phyloP scores from a whole-genome alignment of 2,797 vertebrate species.

The Strix occidentalis region DNA sequence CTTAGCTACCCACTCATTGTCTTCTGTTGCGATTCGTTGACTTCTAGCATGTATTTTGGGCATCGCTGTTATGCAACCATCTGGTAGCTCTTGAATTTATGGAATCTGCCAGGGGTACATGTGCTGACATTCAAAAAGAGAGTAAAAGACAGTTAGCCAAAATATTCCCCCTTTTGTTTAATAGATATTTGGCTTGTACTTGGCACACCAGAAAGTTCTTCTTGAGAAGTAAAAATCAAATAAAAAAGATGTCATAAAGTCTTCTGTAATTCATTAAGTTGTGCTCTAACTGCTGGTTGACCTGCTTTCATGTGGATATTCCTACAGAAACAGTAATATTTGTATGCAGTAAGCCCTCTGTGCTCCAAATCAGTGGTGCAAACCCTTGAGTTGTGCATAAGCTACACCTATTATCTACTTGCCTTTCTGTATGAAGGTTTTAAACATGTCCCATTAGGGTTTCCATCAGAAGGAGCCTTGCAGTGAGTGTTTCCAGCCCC shows the following conservation, averaged over 20 bases:
- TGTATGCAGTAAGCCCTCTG: background rate
- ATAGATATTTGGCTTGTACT: constrained; percentile 9
- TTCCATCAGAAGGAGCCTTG: background rate
- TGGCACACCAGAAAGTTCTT: background rate
- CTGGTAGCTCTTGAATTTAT: constrained; percentile 47
- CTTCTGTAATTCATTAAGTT: background rate
- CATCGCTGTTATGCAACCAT: constrained; percentile 28
- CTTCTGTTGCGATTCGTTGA: constrained; percentile 1
- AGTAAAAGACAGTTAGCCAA: constrained; percentile 40
- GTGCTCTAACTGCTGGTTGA: background rate
- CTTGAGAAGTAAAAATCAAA: background rate
- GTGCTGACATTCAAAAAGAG: constrained; percentile 66
- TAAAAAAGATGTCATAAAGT: background rate
- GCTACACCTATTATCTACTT: background rate
- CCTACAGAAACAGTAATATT: background rate
- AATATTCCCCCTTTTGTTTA: constrained; percentile 29
- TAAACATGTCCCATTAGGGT: background rate
- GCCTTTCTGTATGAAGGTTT: background rate
- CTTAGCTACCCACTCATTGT: background rate
- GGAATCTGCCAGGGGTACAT: constrained; percentile 51
- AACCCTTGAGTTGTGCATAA: background rate
- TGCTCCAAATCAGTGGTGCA: background rate
- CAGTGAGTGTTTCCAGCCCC: background rate
- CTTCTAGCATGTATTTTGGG: background rate
- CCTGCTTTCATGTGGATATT: background rate